These are phyloP conservation scores for Stratiomys singularior DNA, from an alignment of 2,888 invertebrate genomes.

Conservation along the genomic window DNA sequence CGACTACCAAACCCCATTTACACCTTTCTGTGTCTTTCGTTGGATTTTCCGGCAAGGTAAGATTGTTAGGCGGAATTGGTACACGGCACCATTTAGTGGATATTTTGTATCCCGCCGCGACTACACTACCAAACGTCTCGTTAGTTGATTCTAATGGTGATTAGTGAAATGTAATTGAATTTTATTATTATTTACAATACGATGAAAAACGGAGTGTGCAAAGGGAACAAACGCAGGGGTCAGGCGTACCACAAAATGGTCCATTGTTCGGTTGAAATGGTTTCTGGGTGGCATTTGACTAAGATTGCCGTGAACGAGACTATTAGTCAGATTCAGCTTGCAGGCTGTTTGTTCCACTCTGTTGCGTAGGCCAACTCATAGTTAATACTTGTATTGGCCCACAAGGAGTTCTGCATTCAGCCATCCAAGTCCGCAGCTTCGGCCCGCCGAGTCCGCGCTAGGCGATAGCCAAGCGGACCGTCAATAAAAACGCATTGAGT, in stretches of 20 bases:
- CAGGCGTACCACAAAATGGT: slow-evolving; percentile 32
- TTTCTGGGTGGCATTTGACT: slow-evolving; percentile 40
- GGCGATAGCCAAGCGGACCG: slow-evolving; percentile 27
- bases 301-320: slow-evolving; percentile 36
- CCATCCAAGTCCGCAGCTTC: not conserved
- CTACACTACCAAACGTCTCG: slow-evolving; percentile 15
- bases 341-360: slow-evolving; percentile 35
- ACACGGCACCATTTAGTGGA: slow-evolving; percentile 33
- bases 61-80: not conserved
- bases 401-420: not conserved
- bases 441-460: not conserved
- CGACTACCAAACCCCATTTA: slow-evolving; percentile 3
- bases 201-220: slow-evolving; percentile 12
- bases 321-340: slow-evolving; percentile 44
- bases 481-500: slow-evolving; percentile 7
- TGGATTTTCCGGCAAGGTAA: slow-evolving; percentile 2
- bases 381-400: not conserved
- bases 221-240: not conserved
- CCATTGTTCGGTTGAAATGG: slow-evolving; percentile 41
- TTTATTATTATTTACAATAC: slow-evolving; percentile 43
- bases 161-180: slow-evolving; percentile 51
- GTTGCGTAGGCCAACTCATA: not conserved
- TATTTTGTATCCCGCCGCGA: slow-evolving; percentile 34
- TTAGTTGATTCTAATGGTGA: slow-evolving; percentile 44
- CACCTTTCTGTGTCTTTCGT: slow-evolving; percentile 14